These are phyloP conservation scores for Luidia sarsii DNA, from an alignment of 53 echinoderm and acorn worm genomes.

Conservation along the genomic window DNA sequence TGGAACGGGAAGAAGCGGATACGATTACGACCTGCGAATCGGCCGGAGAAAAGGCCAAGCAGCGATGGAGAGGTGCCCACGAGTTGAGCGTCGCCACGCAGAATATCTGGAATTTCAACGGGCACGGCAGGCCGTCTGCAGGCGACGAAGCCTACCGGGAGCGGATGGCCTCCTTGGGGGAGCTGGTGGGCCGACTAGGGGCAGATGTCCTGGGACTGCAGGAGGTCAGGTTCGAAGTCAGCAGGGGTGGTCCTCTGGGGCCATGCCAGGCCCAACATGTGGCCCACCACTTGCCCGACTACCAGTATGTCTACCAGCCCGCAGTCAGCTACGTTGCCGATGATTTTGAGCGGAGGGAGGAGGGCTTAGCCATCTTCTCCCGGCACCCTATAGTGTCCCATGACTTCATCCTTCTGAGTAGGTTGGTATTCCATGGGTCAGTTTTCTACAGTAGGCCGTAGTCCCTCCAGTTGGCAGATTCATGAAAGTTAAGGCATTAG, in stretches of 20 bases:
- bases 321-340: conserved; percentile 67
- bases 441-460: too few species aligned
- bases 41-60: background rate
- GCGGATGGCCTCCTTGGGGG: conserved; percentile 72
- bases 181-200: conserved; percentile 46
- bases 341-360: conserved; percentile 65
- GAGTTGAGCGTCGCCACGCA: conserved; percentile 62
- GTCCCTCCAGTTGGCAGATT: too few species aligned
- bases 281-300: conserved; percentile 63
- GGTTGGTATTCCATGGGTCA: conserved; percentile 48
- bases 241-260: conserved; percentile 50
- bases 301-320: conserved; percentile 97
- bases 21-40: too few species aligned
- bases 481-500: too few species aligned
- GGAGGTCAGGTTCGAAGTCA: conserved; percentile 80
- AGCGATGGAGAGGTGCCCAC: background rate
- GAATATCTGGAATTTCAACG: conserved; percentile 97
- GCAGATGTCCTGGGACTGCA: conserved; percentile 84
- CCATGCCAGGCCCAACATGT: conserved; percentile 87
- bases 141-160: conserved; percentile 47
- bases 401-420: conserved; percentile 79
- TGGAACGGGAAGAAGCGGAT: background rate
- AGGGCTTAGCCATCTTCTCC: conserved; percentile 89
- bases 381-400: conserved; percentile 80
- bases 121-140: background rate